Percentiles rank a stretch among this genome's conserved stretches.
Conservation (phyloP, 2,888 invertebrate species). For the Phaonia tiefii region DNA sequence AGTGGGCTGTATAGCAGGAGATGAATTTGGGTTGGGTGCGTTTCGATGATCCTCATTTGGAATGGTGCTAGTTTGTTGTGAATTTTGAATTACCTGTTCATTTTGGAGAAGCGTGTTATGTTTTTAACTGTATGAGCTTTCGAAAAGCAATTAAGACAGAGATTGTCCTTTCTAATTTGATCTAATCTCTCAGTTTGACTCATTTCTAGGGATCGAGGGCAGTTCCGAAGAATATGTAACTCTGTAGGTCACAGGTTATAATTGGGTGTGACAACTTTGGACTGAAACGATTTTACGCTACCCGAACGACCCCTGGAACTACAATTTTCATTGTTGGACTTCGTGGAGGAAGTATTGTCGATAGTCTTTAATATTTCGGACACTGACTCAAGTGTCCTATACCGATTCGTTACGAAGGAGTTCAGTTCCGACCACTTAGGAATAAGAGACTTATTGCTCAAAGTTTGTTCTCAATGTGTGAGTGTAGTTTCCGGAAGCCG, state of each 20-base stretch:
- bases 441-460: not conserved
- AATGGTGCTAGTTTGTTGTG: too few species aligned
- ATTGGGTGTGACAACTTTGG: not conserved
- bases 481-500: not conserved
- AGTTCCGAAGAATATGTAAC: not conserved
- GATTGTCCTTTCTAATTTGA: not conserved
- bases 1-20: too few species aligned
- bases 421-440: constrained; percentile 17
- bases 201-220: not conserved
- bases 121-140: not conserved
- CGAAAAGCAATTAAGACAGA: not conserved
- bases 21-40: too few species aligned
- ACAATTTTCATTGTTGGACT: not conserved
- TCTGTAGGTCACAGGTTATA: not conserved
- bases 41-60: not conserved
- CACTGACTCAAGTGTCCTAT: constrained; percentile 5
- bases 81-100: not conserved
- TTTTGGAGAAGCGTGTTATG: too few species aligned
- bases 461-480: not conserved
- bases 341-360: not conserved
- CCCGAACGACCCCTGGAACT: not conserved
- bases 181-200: not conserved
- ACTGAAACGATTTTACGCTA: not conserved
- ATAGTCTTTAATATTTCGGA: not conserved
- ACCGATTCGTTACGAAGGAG: not conserved